Conservation (phyloP, 2,113 vertebrate genomes). For the Lepus americanus region DNA sequence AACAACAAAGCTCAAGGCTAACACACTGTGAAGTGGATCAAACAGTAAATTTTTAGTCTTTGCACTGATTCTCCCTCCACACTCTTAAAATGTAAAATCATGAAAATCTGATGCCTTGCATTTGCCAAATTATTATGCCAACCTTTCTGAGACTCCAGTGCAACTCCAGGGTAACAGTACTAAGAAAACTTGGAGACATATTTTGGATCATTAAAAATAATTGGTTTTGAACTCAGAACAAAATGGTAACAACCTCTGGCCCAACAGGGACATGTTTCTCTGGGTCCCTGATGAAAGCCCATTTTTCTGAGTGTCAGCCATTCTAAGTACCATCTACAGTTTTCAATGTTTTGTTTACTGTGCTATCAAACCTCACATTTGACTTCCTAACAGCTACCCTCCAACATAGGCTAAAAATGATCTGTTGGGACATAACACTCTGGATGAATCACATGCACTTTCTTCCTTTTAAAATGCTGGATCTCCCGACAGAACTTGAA, state of each 20-base stretch:
- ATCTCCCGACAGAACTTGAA: neutral
- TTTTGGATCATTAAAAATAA: slow-evolving; percentile 12
- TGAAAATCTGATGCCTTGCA: neutral
- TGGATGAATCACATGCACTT: slow-evolving; percentile 13
- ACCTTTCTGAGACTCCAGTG: neutral
- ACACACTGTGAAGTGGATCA: neutral
- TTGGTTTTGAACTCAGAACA: slow-evolving; percentile 53
- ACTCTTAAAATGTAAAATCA: slow-evolving; percentile 21
- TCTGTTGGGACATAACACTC: neutral
- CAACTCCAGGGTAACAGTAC: neutral
- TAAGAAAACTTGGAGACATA: slow-evolving; percentile 13
- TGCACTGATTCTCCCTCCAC: neutral
- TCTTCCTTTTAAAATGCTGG: neutral
- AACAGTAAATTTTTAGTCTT: neutral
- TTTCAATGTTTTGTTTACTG: slow-evolving; percentile 19
- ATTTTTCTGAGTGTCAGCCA: neutral
- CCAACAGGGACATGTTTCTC: neutral
- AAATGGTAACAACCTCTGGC: neutral
- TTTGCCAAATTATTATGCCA: neutral
- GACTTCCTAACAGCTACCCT: neutral
- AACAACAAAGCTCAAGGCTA: slow-evolving; percentile 50
- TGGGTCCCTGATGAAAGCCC: neutral
- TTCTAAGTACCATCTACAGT: neutral
- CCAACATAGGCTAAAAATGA: slow-evolving; percentile 1
- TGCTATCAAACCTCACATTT: slow-evolving; percentile 12